phyloP scores from a whole-genome alignment of 2,797 vertebrate species.

The Hoplostethus mediterraneus region DNA sequence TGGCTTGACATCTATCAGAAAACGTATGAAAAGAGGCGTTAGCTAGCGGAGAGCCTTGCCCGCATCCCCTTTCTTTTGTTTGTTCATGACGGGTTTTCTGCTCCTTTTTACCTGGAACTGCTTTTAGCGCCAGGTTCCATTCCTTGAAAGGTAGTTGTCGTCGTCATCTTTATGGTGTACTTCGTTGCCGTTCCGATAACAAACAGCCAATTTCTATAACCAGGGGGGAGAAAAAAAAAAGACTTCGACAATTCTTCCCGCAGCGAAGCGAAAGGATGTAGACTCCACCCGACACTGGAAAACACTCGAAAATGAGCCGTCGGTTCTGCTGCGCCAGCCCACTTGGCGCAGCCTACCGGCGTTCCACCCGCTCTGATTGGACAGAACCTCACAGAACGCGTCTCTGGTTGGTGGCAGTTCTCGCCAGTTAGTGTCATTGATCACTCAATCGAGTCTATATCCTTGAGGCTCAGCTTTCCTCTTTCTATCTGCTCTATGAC shows the following conservation, averaged over 20 bases:
- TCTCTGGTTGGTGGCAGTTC: conserved; percentile 63
- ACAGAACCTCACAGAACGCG: not conserved
- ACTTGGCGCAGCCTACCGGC: conserved; percentile 67
- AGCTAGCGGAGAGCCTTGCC: conserved; percentile 58
- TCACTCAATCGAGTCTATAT: conserved; percentile 33
- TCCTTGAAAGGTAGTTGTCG: conserved; percentile 85
- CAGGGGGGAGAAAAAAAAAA: conserved; percentile 23
- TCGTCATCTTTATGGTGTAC: conserved; percentile 80
- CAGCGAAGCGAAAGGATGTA: conserved; percentile 71
- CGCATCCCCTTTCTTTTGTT: conserved; percentile 86
- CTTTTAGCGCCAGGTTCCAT: conserved; percentile 85
- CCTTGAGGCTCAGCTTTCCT: conserved; percentile 19
- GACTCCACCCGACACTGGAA: conserved; percentile 86
- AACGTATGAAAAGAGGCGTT: conserved; percentile 44
- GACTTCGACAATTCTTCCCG: conserved; percentile 49
- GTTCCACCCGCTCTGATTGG: conserved; percentile 73
- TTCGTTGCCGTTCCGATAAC: conserved; percentile 38
- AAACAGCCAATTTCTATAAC: conserved; percentile 46
- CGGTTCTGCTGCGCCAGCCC: conserved; percentile 77
- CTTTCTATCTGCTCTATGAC: conserved; percentile 2
- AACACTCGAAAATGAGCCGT: conserved; percentile 63
- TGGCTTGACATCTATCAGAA: conserved; percentile 3
- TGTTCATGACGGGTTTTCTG: conserved; percentile 49
- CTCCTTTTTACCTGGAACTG: conserved; percentile 85
- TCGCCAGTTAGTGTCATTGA: conserved; percentile 52